These are phyloP conservation scores for Physeter macrocephalus DNA, from an alignment of 2,113 vertebrate species.

Conservation along the genomic window DNA sequence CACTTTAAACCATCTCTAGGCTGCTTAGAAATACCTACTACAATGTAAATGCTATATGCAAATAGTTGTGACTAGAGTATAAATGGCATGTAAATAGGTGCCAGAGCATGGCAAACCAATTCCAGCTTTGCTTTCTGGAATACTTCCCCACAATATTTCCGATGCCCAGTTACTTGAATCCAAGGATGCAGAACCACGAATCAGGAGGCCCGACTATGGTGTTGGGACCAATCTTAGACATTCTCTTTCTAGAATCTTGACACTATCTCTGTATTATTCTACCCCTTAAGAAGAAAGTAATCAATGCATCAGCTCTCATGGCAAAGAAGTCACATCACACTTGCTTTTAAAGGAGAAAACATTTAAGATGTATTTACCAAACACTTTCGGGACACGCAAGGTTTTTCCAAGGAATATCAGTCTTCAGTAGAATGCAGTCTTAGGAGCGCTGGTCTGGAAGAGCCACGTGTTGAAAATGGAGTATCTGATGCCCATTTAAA, in stretches of 20 bases:
- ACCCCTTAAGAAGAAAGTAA: neutral
- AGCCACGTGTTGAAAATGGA: accelerated
- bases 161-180: too few relatives aligned
- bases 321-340: neutral
- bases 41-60: too few relatives aligned
- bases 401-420: neutral
- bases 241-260: neutral
- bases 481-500: neutral
- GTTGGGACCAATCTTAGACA: neutral
- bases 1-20: too few relatives aligned
- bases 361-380: neutral
- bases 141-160: too few relatives aligned
- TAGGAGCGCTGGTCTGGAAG: neutral
- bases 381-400: neutral
- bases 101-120: too few relatives aligned
- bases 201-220: too few relatives aligned
- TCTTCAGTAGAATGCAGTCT: neutral
- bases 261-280: neutral
- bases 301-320: too few relatives aligned
- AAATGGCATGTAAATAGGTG: too few relatives aligned
- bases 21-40: too few relatives aligned
- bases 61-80: too few relatives aligned
- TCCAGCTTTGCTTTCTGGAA: too few relatives aligned
- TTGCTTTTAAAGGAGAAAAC: neutral
- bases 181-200: too few relatives aligned